phyloP scores from a whole-genome alignment of 2,797 vertebrate species.

The Sebastes melanostomus region DNA sequence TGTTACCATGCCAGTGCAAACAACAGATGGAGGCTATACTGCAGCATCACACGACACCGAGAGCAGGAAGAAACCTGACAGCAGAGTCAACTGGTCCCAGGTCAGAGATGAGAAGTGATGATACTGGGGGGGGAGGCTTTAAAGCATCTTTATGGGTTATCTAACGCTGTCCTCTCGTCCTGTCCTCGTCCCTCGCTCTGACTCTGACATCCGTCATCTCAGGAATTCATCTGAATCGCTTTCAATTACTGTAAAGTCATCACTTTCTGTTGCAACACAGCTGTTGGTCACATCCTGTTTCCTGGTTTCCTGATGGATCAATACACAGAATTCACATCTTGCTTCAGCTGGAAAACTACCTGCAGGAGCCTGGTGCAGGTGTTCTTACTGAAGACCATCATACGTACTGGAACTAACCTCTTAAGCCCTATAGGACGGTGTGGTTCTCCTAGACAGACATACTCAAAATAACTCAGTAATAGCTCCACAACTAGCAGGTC shows the following conservation, averaged over 20 bases:
- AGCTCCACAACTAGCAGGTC: too few species aligned
- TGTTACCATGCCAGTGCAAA: constrained; percentile 2
- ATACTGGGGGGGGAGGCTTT: not conserved
- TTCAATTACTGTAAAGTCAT: not conserved
- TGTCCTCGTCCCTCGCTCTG: not conserved
- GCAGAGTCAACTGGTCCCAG: not conserved
- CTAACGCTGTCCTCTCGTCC: not conserved
- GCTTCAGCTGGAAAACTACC: too few species aligned
- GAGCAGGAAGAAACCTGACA: not conserved
- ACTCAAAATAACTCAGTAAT: too few species aligned
- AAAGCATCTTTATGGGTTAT: not conserved
- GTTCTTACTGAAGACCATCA: not conserved
- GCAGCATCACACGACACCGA: not conserved
- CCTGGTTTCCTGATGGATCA: not conserved
- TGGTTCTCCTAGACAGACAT: too few species aligned
- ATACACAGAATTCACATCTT: not conserved
- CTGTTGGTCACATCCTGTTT: not conserved
- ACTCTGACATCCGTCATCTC: not conserved
- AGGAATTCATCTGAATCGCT: not conserved
- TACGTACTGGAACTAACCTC: not conserved
- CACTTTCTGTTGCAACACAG: not conserved
- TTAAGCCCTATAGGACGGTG: too few species aligned
- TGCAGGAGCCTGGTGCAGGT: too few species aligned
- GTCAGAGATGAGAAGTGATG: not conserved
- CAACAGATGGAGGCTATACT: not conserved